Conservation (phyloP, 2,888 invertebrate genomes). For the Endotricha flammealis region DNA sequence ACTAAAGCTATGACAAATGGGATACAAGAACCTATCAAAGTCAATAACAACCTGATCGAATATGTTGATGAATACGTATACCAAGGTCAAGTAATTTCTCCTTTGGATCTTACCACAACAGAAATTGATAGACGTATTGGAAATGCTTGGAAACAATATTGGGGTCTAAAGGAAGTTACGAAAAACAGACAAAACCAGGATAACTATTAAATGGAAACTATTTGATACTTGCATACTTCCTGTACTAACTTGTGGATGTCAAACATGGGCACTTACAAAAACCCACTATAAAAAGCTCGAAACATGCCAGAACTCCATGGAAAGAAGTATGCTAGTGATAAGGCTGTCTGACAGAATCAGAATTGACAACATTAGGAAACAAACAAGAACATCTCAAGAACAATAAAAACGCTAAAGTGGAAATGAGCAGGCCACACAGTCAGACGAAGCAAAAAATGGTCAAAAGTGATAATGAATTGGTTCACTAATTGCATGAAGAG, state of each 20-base stretch:
- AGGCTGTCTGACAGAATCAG: too few species aligned
- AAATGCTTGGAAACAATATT: conserved; percentile 16
- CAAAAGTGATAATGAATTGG: too few species aligned
- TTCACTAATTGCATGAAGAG: too few species aligned
- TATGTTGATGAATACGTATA: conserved; percentile 13
- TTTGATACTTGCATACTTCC: conserved; percentile 8
- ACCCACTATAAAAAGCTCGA: not conserved
- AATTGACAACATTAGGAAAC: too few species aligned
- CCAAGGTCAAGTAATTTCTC: conserved; percentile 8
- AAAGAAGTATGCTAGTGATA: too few species aligned
- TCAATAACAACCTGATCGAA: conserved; percentile 1
- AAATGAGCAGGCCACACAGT: too few species aligned
- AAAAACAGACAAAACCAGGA: conserved; percentile 6
- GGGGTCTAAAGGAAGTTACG: conserved; percentile 11
- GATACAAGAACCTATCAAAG: not conserved
- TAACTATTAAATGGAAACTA: conserved; percentile 1
- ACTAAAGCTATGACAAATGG: conserved; percentile 11
- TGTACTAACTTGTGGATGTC: conserved; percentile 3
- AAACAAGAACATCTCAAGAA: too few species aligned
- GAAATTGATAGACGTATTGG: conserved; percentile 14
- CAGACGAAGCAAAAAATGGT: too few species aligned
- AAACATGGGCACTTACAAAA: conserved; percentile 5
- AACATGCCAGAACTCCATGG: not conserved
- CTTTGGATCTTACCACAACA: conserved; percentile 3
- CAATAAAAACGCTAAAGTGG: too few species aligned